Conservation (phyloP, 2,113 vertebrate species). For the Rhadina sibilatrix region DNA sequence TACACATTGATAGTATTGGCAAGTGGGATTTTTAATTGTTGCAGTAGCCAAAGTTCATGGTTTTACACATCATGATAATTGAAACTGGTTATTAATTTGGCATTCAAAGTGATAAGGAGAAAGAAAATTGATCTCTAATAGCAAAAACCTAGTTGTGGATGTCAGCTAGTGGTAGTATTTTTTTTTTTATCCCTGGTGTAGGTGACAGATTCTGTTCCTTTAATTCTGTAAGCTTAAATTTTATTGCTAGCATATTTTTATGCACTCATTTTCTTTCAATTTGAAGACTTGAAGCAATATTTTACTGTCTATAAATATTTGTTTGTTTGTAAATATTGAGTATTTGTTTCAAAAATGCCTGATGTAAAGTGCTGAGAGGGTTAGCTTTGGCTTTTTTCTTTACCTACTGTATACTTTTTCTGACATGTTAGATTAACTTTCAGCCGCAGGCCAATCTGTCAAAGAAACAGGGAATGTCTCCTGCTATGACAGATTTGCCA, state of each 20-base stretch:
- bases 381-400: slow-evolving; percentile 41
- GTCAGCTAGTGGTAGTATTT: background rate
- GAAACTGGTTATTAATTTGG: background rate
- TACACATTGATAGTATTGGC: background rate
- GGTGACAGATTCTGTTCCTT: background rate
- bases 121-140: background rate
- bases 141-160: background rate
- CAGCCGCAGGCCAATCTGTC: slow-evolving; percentile 76
- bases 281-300: background rate
- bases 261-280: slow-evolving; percentile 32
- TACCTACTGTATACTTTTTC: slow-evolving; percentile 65
- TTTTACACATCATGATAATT: background rate
- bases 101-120: background rate
- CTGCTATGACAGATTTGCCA: slow-evolving; percentile 77
- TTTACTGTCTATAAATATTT: slow-evolving; percentile 18
- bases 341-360: slow-evolving; percentile 6
- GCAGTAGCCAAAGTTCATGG: background rate
- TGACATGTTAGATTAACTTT: slow-evolving; percentile 81
- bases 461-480: slow-evolving; percentile 79
- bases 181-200: background rate
- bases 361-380: slow-evolving; percentile 42
- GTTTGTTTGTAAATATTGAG: no score
- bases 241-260: slow-evolving; percentile 21
- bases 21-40: background rate
- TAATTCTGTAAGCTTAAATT: background rate